Conservation (phyloP, 2,113 vertebrate species). For the Anolis carolinensis region DNA sequence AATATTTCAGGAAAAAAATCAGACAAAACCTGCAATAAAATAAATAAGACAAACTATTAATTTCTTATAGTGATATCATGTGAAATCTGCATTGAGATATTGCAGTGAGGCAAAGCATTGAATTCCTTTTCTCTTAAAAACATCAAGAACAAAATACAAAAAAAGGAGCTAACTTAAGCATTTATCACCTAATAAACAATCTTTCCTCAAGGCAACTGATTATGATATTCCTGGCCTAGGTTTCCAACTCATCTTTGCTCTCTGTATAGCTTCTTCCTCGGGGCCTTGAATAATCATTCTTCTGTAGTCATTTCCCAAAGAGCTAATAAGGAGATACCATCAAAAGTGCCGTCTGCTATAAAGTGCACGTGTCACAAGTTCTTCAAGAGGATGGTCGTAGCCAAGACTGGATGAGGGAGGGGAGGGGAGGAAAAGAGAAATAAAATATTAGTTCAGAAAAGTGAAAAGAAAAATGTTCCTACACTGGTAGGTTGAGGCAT, state of each 20-base stretch:
- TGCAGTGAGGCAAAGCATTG: conserved; percentile 50
- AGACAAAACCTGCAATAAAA: conserved; percentile 54
- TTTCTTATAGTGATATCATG: conserved; percentile 63
- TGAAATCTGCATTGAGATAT: conserved; percentile 53
- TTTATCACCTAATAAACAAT: conserved; percentile 41
- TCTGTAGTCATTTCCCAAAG: conserved; percentile 30
- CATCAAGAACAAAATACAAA: conserved; percentile 72
- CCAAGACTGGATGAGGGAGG: conserved; percentile 76
- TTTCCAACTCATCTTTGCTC: conserved; percentile 47
- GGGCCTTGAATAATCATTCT: conserved; percentile 38
- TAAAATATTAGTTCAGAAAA: conserved; percentile 24
- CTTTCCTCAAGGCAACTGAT: conserved; percentile 54
- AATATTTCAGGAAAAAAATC: conserved; percentile 71
- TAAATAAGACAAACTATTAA: conserved; percentile 75
- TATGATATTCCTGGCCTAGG: conserved; percentile 48
- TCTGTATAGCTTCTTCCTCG: conserved; percentile 41
- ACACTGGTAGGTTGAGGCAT: neutral
- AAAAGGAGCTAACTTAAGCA: conserved; percentile 52
- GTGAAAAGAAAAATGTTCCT: neutral
- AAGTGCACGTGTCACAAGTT: conserved; percentile 23
- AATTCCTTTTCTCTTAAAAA: conserved; percentile 59
- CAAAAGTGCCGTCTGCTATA: conserved; percentile 38
- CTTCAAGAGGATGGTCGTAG: conserved; percentile 71
- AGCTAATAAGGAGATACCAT: conserved; percentile 11
- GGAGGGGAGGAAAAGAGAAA: conserved; percentile 18